Conservation (phyloP, 2,888 invertebrate genomes). For the Tineola bisselliella region DNA sequence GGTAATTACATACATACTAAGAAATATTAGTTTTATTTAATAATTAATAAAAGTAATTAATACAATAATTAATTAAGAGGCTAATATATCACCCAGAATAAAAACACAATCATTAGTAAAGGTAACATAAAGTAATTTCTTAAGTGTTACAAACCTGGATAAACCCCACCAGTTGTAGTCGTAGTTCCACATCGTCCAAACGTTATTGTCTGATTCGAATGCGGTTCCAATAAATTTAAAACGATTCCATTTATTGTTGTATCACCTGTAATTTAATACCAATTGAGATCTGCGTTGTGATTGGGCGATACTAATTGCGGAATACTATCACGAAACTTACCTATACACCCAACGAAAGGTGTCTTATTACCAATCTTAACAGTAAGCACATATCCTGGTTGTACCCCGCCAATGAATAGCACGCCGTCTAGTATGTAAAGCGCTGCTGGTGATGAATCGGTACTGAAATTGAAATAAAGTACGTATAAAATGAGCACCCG, state of each 20-base stretch:
- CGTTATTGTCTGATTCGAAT: constrained; percentile 38
- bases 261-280: constrained; percentile 69
- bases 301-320: too few relatives aligned
- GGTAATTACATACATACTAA: too few relatives aligned
- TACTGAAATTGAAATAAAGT: constrained; percentile 33
- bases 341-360: constrained; percentile 87
- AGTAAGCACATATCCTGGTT: constrained; percentile 65
- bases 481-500: not conserved
- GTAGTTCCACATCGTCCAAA: constrained; percentile 41
- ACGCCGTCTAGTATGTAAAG: constrained; percentile 74
- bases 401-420: constrained; percentile 89
- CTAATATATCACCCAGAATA: too few relatives aligned
- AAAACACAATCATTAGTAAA: too few relatives aligned
- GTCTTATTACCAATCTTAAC: constrained; percentile 67
- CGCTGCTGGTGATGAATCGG: constrained; percentile 66
- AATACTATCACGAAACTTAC: not conserved
- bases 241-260: constrained; percentile 84
- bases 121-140: too few relatives aligned
- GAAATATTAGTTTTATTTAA: too few relatives aligned
- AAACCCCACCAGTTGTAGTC: constrained; percentile 42
- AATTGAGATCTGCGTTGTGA: too few relatives aligned
- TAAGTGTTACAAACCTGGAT: constrained; percentile 38
- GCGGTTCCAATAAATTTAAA: constrained; percentile 43
- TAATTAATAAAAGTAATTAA: too few relatives aligned
- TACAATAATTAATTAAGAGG: too few relatives aligned